Percentiles rank a stretch among this genome's conserved stretches.
phyloP scores from a whole-genome alignment of 2,888 invertebrate species.

The Diaperis boleti region DNA sequence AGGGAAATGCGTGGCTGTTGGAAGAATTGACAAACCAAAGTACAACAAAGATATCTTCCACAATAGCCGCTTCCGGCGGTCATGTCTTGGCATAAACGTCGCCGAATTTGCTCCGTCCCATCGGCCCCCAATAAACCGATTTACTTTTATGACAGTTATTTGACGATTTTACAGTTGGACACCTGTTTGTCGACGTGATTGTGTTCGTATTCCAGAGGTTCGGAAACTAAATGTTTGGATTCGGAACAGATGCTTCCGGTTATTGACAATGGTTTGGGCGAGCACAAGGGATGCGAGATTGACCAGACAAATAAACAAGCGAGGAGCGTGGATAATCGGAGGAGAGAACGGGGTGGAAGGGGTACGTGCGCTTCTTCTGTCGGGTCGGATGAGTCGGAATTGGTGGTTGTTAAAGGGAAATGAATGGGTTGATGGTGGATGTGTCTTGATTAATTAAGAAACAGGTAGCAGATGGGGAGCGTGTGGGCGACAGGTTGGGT shows the following conservation, averaged over 20 bases:
- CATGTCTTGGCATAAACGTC: slow-evolving; percentile 18
- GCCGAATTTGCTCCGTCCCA: slow-evolving; percentile 22
- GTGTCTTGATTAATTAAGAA: too few species aligned
- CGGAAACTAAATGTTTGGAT: slow-evolving; percentile 43
- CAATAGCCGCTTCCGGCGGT: too few species aligned
- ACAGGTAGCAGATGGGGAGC: too few species aligned
- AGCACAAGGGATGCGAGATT: slow-evolving; percentile 43
- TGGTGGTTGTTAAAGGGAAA: too few species aligned
- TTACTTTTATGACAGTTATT: slow-evolving; percentile 29
- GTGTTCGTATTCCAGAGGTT: slow-evolving; percentile 28
- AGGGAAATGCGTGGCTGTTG: too few species aligned
- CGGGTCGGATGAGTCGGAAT: too few species aligned
- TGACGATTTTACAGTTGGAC: slow-evolving; percentile 34
- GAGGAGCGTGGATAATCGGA: background rate
- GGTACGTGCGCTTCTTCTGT: too few species aligned
- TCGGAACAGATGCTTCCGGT: slow-evolving; percentile 54
- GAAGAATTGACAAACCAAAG: too few species aligned
- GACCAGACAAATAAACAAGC: slow-evolving; percentile 31
- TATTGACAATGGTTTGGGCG: slow-evolving; percentile 47
- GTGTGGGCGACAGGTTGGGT: too few species aligned
- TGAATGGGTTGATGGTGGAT: too few species aligned
- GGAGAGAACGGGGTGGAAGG: slow-evolving; percentile 1
- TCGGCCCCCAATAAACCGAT: slow-evolving; percentile 34
- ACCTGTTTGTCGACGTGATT: slow-evolving; percentile 35
- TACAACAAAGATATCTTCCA: too few species aligned